Evolutionary conservation across 2,888 invertebrate genomes (phyloP).

Genomic region (Phaonia tiefii): DNA sequence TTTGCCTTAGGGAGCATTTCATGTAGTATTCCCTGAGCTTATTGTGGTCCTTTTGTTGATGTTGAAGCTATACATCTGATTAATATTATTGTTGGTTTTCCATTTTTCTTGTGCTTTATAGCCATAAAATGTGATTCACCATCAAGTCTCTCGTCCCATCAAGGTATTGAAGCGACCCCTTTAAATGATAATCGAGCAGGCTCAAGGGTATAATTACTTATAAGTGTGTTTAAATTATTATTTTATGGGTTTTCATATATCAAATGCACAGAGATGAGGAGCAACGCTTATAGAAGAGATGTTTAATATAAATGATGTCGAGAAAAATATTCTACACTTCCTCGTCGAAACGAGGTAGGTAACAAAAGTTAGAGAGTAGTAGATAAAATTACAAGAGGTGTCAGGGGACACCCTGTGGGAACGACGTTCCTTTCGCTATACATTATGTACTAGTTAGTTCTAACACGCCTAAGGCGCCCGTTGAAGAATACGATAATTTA

Average conservation of each 20-base stretch:
- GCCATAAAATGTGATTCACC: constrained; percentile 62
- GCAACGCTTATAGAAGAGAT: too few relatives aligned
- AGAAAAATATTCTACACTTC: too few relatives aligned
- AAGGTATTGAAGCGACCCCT: constrained; percentile 2
- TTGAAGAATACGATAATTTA: too few relatives aligned
- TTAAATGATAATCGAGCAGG: constrained; percentile 78
- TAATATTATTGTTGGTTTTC: not conserved
- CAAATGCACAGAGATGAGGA: not conserved
- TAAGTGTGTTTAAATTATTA: constrained; percentile 68
- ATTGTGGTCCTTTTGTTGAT: constrained; percentile 30
- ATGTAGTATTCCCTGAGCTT: constrained; percentile 32
- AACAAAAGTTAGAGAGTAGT: too few relatives aligned
- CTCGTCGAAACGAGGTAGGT: too few relatives aligned
- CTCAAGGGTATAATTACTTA: constrained; percentile 79
- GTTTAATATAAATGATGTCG: too few relatives aligned
- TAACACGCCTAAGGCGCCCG: too few relatives aligned
- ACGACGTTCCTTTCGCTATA: too few relatives aligned
- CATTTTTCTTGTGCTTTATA: constrained; percentile 15
- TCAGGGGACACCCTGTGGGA: too few relatives aligned
- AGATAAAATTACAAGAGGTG: too few relatives aligned
- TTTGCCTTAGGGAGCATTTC: constrained; percentile 1
- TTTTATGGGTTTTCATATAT: constrained; percentile 57
- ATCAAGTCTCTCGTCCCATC: constrained; percentile 65
- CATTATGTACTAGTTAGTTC: too few relatives aligned
- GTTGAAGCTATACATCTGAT: not conserved